phyloP scores from a whole-genome alignment of 2,888 invertebrate genomes.

The Melieria crassipennis region DNA sequence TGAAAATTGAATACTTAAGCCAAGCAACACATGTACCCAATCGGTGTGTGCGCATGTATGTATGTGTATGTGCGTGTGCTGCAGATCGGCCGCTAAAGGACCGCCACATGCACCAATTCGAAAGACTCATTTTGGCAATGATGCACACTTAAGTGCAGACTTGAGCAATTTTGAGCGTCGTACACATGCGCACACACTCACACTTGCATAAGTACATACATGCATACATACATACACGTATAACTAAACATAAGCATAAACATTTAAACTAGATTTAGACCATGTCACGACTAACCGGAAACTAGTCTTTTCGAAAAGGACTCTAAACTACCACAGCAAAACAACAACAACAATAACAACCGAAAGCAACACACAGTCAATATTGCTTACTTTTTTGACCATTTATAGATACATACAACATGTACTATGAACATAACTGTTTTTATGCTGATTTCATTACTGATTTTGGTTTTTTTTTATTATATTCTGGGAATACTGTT shows the following conservation, averaged over 20 bases:
- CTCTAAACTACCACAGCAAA: constrained; percentile 57
- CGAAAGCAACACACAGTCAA: neutral
- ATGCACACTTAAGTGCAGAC: neutral
- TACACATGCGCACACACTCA: neutral
- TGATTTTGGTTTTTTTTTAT: no score
- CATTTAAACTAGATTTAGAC: neutral
- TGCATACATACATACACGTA: constrained; percentile 12
- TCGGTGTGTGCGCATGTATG: no score
- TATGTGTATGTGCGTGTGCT: no score
- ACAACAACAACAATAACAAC: constrained; percentile 14
- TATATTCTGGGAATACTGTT: no score
- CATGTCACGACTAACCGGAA: constrained; percentile 20
- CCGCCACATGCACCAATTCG: neutral
- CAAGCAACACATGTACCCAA: no score
- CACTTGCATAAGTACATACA: constrained; percentile 6
- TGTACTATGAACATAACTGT: no score
- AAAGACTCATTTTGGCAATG: constrained; percentile 14
- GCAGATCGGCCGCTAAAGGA: no score
- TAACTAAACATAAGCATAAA: neutral
- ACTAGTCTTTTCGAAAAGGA: constrained; percentile 65
- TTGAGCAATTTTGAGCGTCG: neutral
- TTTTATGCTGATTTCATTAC: no score
- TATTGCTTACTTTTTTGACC: no score
- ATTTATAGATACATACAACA: no score
- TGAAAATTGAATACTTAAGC: no score